Evolutionary conservation across 2,113 vertebrate genomes (phyloP).

Genomic region (Cavia aperea): DNA sequence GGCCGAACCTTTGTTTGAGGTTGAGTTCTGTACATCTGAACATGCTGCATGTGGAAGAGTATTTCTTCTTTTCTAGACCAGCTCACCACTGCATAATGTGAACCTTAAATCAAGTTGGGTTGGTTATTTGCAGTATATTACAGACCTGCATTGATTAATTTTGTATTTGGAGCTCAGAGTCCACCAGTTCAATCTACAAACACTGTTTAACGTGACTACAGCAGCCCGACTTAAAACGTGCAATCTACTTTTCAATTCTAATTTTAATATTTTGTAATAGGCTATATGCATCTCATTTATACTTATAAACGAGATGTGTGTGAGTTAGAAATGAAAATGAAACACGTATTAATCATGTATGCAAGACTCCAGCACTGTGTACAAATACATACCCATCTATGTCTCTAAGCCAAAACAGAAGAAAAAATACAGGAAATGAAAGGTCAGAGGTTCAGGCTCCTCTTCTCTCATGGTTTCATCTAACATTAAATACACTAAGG

Average conservation of each 20-base stretch:
- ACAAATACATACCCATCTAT: conserved; percentile 49
- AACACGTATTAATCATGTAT: conserved; percentile 44
- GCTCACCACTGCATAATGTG: conserved; percentile 41
- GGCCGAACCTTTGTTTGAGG: conserved; percentile 39
- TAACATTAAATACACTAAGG: conserved; percentile 46
- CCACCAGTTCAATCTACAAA: conserved; percentile 30
- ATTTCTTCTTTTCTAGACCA: conserved; percentile 48
- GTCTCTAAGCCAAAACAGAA: conserved; percentile 40
- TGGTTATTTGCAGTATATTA: conserved; percentile 64
- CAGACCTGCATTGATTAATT: conserved; percentile 56
- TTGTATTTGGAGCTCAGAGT: conserved; percentile 28
- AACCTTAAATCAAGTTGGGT: conserved; percentile 49
- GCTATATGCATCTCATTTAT: conserved; percentile 64
- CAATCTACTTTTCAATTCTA: conserved; percentile 67
- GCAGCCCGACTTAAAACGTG: conserved; percentile 43
- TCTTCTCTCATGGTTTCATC: conserved; percentile 35
- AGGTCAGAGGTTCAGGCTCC: conserved; percentile 17
- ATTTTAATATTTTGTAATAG: conserved; percentile 68
- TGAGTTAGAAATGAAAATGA: conserved; percentile 55
- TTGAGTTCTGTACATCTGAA: conserved; percentile 33
- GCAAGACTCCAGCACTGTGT: neutral
- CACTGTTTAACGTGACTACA: conserved; percentile 12
- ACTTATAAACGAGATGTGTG: conserved; percentile 54
- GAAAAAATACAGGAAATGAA: conserved; percentile 16
- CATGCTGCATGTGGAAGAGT: conserved; percentile 3